A percentile compares a stretch with the other conserved stretches of the same genome.
phyloP scores from a whole-genome alignment of 2,888 invertebrate genomes.

The Chelonus formosanus region DNA sequence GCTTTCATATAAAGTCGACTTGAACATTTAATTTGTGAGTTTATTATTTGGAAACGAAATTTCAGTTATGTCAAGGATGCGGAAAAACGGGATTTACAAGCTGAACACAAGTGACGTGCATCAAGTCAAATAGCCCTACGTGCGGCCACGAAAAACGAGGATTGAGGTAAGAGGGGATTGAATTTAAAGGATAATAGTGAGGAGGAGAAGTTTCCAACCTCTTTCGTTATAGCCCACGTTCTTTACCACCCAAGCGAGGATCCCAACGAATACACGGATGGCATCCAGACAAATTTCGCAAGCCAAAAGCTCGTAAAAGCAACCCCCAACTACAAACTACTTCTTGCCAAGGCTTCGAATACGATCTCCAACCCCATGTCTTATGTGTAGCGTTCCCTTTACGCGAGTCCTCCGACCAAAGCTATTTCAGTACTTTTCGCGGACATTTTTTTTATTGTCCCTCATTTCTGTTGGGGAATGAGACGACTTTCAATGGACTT shows the following conservation, averaged over 20 bases:
- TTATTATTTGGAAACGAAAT: constrained; percentile 3
- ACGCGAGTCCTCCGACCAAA: constrained; percentile 13
- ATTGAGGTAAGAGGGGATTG: neutral
- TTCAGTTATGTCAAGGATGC: neutral
- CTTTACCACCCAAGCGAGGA: constrained; percentile 34
- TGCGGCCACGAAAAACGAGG: constrained; percentile 12
- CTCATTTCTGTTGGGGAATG: constrained; percentile 24
- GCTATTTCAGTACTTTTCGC: constrained; percentile 20
- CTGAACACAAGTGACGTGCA: constrained; percentile 18
- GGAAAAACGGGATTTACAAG: constrained; percentile 16
- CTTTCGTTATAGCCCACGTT: constrained; percentile 20
- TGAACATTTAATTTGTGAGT: neutral
- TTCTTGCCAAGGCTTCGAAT: constrained; percentile 18
- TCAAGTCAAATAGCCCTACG: constrained; percentile 17
- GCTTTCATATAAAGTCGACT: neutral
- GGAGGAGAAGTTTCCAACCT: neutral
- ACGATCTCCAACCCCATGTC: constrained; percentile 18
- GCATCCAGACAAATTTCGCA: constrained; percentile 60
- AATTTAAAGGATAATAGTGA: constrained; percentile 16
- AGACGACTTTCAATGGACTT: constrained; percentile 58
- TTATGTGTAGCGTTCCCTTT: constrained; percentile 18
- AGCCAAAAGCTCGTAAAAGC: constrained; percentile 61
- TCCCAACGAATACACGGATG: constrained; percentile 47
- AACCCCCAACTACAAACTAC: constrained; percentile 31
- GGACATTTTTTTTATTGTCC: constrained; percentile 48